phyloP scores from a whole-genome alignment of 2,797 vertebrate genomes.

The Intellagama lesueurii region DNA sequence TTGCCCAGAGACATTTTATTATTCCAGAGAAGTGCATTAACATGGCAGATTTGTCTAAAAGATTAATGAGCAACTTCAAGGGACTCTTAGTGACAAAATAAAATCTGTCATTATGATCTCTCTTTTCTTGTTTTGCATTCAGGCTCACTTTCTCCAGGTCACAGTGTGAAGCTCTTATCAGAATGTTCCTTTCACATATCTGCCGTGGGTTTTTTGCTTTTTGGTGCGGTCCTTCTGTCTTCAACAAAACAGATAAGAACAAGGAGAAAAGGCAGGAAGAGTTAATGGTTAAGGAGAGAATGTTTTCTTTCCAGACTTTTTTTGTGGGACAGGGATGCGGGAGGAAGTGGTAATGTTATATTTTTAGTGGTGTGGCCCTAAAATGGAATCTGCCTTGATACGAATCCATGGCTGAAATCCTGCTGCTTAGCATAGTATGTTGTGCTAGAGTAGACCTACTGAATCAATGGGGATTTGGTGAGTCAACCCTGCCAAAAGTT shows the following conservation, averaged over 20 bases:
- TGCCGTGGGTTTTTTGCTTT: constrained; percentile 14
- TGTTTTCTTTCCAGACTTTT: neutral
- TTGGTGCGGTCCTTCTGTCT: neutral
- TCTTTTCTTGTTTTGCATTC: constrained; percentile 5
- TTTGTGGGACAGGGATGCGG: neutral
- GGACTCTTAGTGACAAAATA: constrained; percentile 33
- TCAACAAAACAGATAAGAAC: constrained; percentile 1
- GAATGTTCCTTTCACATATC: neutral
- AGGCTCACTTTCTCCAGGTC: neutral
- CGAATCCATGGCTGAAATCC: no score
- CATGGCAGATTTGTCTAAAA: constrained; percentile 48
- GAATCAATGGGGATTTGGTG: no score
- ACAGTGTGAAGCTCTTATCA: constrained; percentile 16
- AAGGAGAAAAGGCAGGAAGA: neutral
- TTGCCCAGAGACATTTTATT: constrained; percentile 7
- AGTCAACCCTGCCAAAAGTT: no score
- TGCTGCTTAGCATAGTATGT: no score
- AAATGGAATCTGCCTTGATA: neutral
- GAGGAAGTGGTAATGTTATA: neutral
- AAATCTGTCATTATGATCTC: constrained; percentile 40
- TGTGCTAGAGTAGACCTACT: no score
- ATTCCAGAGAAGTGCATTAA: constrained; percentile 35
- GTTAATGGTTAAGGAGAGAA: neutral
- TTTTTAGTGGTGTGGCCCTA: neutral
- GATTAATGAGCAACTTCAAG: constrained; percentile 59